Conservation (phyloP, 2,888 invertebrate genomes). For the Caradrina kadenii region DNA sequence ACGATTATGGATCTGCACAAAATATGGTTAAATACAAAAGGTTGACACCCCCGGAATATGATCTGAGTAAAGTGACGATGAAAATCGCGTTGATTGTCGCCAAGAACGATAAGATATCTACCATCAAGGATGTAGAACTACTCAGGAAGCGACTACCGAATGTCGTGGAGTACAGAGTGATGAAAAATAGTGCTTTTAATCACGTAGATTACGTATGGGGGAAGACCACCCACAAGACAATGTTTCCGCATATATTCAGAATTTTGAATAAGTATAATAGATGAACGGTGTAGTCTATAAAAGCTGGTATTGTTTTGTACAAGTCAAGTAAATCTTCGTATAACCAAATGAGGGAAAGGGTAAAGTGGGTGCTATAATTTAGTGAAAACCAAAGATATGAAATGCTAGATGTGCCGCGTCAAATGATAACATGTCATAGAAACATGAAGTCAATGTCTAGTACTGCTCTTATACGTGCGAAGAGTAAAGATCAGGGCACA, state of each 20-base stretch:
- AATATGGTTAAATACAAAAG: constrained; percentile 69
- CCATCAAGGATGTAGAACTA: constrained; percentile 64
- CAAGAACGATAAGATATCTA: constrained; percentile 70
- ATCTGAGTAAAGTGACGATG: constrained; percentile 71
- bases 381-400: too few species aligned
- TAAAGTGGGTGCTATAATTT: not conserved
- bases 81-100: constrained; percentile 67
- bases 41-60: constrained; percentile 69
- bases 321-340: not conserved
- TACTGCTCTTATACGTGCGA: too few species aligned
- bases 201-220: constrained; percentile 76
- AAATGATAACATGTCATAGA: too few species aligned
- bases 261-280: constrained; percentile 58
- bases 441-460: too few species aligned
- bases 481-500: too few species aligned
- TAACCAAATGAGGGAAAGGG: not conserved
- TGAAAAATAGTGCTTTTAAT: constrained; percentile 60
- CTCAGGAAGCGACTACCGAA: constrained; percentile 67
- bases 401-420: too few species aligned
- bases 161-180: constrained; percentile 59
- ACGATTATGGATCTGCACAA: constrained; percentile 69
- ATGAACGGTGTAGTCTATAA: constrained; percentile 10
- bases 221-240: constrained; percentile 49
- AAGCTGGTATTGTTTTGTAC: not conserved
- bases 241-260: constrained; percentile 59